Evolutionary conservation across 30 jellyfish, hydroid and myxozoan genomes (phyloP).

Genomic region (Aurelia aurita complex sp. Pacific): DNA sequence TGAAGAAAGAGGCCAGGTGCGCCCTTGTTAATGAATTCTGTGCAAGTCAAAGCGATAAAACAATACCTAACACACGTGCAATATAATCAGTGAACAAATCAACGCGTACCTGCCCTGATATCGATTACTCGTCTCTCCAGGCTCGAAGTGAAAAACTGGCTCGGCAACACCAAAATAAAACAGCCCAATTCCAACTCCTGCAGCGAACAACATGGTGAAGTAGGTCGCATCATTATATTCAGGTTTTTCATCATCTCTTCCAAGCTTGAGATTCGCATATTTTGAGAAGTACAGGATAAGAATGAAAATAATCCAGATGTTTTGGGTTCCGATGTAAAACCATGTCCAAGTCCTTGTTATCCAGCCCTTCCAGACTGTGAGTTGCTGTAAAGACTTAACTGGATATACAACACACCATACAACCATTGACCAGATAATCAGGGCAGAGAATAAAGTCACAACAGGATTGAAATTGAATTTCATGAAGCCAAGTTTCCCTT

Average conservation of each 20-base stretch:
- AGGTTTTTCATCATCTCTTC: constrained; percentile 90
- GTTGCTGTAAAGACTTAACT: constrained; percentile 34
- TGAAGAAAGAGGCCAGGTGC: too few relatives aligned
- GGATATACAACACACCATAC: constrained; percentile 71
- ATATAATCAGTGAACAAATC: not conserved
- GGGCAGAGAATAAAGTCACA: constrained; percentile 79
- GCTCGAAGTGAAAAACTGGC: constrained; percentile 73
- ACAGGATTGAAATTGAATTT: constrained; percentile 78
- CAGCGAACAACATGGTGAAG: constrained; percentile 93
- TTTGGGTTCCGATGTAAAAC: constrained; percentile 90
- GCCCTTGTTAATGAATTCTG: too few relatives aligned
- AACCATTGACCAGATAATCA: constrained; percentile 84
- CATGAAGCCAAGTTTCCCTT: constrained; percentile 56
- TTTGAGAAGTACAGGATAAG: constrained; percentile 74
- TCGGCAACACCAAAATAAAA: constrained; percentile 95
- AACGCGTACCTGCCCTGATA: constrained; percentile 80
- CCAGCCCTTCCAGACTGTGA: constrained; percentile 71
- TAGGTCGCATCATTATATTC: constrained; percentile 83
- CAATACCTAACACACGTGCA: too few relatives aligned
- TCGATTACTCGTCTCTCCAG: constrained; percentile 69
- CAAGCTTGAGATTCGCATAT: constrained; percentile 77
- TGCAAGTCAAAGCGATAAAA: too few relatives aligned
- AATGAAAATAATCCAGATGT: constrained; percentile 82
- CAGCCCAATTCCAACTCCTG: constrained; percentile 93
- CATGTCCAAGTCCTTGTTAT: constrained; percentile 91